Base-by-base conservation (phyloP, 2,113 vertebrate species). In the Porphyrio hochstetteri region DNA sequence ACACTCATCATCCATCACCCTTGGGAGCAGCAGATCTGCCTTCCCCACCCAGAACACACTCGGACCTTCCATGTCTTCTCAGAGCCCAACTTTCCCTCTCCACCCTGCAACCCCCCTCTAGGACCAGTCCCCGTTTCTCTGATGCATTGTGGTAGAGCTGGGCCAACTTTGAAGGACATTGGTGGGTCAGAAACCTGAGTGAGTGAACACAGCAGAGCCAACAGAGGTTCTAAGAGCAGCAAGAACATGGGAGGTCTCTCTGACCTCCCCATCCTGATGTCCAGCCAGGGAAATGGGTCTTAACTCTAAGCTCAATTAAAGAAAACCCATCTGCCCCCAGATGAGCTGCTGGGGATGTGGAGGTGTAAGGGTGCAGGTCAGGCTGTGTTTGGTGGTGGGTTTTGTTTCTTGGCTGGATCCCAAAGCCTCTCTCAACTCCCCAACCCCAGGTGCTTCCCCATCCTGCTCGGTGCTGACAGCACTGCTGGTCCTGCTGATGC, bases 191-290 rank as follows among this genome's bases (percentile, higher is more conserved):
- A 60, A 61, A 42, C 8, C 25, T 4, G 9, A 35, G 4, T 0
- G 1, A 33, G 4, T 0, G 1, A 33, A 10, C 0, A 1, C 31
- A 38, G 3, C 16, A 1, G 16, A 29, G 28, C 23, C 12, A 60
- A 19, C 4, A 13, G 33, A 13, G 28, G 33, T 12, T 75, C 4
- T 25, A 40, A 60, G 19, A 61, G 38, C 36, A 44, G 31, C 42
- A 72, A 20, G 53, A 60, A 27, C 3, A 2, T 1, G 9, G 33
- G 33, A 19, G 40, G 20, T 36, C 1, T 0, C 48, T 42, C 48
- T 2, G 3, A 68, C 13, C 14, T 7, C 7, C 25, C n/a, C 64
- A 23, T 20, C 0, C 46, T 48, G 46, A 10, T 48, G 0, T 19
- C 11, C 55, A 25, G 19, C 14, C 19, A 9, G 3, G 61, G 29